These are phyloP conservation scores for Polyploca ridens DNA, from an alignment of 2,888 invertebrate genomes.

Conservation along the genomic window DNA sequence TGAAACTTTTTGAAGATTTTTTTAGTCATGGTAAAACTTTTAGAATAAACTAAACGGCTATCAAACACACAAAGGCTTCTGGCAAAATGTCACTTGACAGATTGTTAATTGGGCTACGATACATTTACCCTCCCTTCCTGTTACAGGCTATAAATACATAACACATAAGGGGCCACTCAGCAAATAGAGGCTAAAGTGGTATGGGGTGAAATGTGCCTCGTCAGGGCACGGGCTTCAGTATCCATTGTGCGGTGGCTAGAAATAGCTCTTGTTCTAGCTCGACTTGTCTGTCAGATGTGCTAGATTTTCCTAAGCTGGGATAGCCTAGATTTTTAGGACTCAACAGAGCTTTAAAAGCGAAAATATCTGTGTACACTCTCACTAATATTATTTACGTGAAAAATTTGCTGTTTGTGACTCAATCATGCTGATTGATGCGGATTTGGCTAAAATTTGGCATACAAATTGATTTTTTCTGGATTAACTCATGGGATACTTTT, in stretches of 20 bases:
- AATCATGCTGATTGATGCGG: too few species aligned
- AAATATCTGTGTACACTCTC: too few species aligned
- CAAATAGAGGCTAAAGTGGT: not conserved
- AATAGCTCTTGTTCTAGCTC: not conserved
- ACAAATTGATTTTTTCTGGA: too few species aligned
- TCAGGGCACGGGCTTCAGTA: constrained; percentile 21
- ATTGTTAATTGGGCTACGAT: not conserved
- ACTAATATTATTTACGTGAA: too few species aligned
- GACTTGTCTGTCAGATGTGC: not conserved
- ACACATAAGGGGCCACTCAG: not conserved
- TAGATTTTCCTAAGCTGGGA: not conserved
- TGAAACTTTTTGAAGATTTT: not conserved
- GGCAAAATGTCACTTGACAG: not conserved
- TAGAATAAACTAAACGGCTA: not conserved
- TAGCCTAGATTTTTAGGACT: not conserved
- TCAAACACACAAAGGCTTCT: not conserved
- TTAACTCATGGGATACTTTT: too few species aligned
- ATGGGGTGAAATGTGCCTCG: constrained; percentile 33
- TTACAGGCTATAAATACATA: not conserved
- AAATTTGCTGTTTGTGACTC: too few species aligned
- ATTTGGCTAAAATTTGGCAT: too few species aligned
- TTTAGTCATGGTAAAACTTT: not conserved
- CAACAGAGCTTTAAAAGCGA: too few species aligned
- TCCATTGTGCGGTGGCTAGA: constrained; percentile 4
- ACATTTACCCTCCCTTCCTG: not conserved